These are phyloP conservation scores for Porites lobata DNA, from an alignment of 92 coral and sea anemone genomes.

Conservation along the genomic window DNA sequence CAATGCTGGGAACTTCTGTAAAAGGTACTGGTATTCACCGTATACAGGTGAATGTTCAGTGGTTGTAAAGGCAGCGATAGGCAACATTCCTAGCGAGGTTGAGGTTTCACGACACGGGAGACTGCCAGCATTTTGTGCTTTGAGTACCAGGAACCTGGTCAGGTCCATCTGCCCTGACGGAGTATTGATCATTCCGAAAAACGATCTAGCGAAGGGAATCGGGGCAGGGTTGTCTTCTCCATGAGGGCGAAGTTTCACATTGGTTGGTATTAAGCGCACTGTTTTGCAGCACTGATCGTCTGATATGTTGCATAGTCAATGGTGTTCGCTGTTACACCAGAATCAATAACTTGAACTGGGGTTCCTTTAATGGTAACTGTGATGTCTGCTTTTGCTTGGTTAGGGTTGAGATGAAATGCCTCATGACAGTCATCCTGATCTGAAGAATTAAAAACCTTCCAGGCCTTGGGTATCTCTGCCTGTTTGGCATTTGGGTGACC, in stretches of 20 bases:
- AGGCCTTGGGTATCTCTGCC: neutral
- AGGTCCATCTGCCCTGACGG: conserved; percentile 35
- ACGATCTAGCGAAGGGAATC: no score
- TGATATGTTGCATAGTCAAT: no score
- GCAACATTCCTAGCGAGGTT: conserved; percentile 17
- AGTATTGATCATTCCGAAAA: no score
- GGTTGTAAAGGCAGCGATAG: neutral
- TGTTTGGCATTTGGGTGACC: neutral
- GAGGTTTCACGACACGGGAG: conserved; percentile 13
- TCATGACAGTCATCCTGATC: neutral
- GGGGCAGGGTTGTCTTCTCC: no score
- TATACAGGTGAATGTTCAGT: conserved; percentile 21
- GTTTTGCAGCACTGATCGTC: no score
- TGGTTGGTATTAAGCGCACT: no score
- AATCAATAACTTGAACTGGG: conserved; percentile 59
- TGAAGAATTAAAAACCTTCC: neutral
- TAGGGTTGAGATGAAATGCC: neutral
- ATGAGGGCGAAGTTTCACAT: no score
- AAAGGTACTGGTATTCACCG: conserved; percentile 22
- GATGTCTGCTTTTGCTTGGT: neutral
- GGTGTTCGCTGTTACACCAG: conserved; percentile 12
- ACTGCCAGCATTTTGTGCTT: neutral
- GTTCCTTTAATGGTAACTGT: conserved; percentile 24
- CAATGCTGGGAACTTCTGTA: conserved; percentile 44
- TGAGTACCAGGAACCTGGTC: conserved; percentile 32